phyloP scores from a whole-genome alignment of 2,888 invertebrate species.

The Phaonia tiefii region DNA sequence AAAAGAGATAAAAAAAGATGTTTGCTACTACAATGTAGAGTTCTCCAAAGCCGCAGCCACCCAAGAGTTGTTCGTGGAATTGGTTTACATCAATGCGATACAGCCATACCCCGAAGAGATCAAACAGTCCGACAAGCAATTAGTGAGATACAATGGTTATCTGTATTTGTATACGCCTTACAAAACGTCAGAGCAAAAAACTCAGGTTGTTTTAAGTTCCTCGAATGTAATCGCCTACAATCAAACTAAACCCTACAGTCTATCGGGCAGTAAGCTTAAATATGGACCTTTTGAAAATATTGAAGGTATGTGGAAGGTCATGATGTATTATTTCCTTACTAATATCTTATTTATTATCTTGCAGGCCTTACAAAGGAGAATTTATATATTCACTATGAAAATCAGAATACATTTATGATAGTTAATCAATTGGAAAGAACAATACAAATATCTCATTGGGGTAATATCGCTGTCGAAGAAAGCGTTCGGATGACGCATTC shows the following conservation, averaged over 20 bases:
- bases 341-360: slow-evolving; percentile 53
- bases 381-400: slow-evolving; percentile 94
- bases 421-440: slow-evolving; percentile 91
- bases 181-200: slow-evolving; percentile 89
- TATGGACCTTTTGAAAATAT: slow-evolving; percentile 95
- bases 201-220: slow-evolving; percentile 88
- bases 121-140: slow-evolving; percentile 95
- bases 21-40: slow-evolving; percentile 83
- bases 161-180: slow-evolving; percentile 93
- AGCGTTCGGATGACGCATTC: slow-evolving; percentile 94
- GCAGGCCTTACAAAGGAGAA: slow-evolving; percentile 83
- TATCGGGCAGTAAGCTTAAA: slow-evolving; percentile 89
- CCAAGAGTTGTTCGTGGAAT: slow-evolving; percentile 83
- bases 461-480: slow-evolving; percentile 98
- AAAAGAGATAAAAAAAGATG: slow-evolving; percentile 82
- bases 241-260: slow-evolving; percentile 87
- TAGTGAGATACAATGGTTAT: slow-evolving; percentile 93
- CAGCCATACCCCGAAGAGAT: slow-evolving; percentile 93
- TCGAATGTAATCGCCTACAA: slow-evolving; percentile 91
- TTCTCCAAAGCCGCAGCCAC: slow-evolving; percentile 79
- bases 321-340: background rate
- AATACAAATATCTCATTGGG: slow-evolving; percentile 99
- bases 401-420: slow-evolving; percentile 97
- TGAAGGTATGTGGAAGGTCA: slow-evolving; percentile 75
- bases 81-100: slow-evolving; percentile 88